Conservation (phyloP, 2,888 invertebrate species). For the Dicycla oo region DNA sequence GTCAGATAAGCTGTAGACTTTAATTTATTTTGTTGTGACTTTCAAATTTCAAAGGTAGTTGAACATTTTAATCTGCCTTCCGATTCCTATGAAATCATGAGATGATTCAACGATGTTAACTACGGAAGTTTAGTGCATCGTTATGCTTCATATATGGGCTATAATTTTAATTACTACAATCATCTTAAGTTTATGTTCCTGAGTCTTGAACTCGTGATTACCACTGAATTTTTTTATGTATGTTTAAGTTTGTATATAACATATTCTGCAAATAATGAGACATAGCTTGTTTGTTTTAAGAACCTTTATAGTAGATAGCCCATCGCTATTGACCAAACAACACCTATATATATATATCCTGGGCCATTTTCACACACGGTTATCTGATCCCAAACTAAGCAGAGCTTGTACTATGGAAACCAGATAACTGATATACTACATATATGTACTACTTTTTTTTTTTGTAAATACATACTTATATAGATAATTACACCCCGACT, state of each 20-base stretch:
- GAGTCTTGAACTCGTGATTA: slow-evolving; percentile 44
- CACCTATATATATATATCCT: too few species aligned
- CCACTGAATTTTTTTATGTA: slow-evolving; percentile 5
- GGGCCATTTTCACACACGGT: too few species aligned
- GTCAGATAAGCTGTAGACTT: slow-evolving; percentile 21
- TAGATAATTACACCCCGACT: too few species aligned
- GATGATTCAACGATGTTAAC: slow-evolving; percentile 50
- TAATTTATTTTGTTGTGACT: slow-evolving; percentile 48
- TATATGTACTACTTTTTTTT: too few species aligned
- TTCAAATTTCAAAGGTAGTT: slow-evolving; percentile 29
- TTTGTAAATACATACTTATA: too few species aligned
- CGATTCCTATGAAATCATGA: slow-evolving; percentile 44
- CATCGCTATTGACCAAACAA: not conserved
- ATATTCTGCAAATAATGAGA: slow-evolving; percentile 12
- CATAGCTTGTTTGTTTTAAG: too few species aligned
- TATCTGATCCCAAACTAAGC: too few species aligned
- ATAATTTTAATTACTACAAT: slow-evolving; percentile 52
- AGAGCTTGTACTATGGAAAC: too few species aligned
- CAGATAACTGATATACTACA: too few species aligned
- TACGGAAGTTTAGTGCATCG: slow-evolving; percentile 45
- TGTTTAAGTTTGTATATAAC: slow-evolving; percentile 1
- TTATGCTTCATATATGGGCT: slow-evolving; percentile 53
- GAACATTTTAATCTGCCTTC: slow-evolving; percentile 44
- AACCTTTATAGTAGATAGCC: not conserved
- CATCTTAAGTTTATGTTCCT: slow-evolving; percentile 42